Percentiles rank a stretch among this genome's conserved stretches.
These are phyloP conservation scores for Mugil cephalus DNA, from an alignment of 2,113 vertebrate species.

Conservation along the genomic window DNA sequence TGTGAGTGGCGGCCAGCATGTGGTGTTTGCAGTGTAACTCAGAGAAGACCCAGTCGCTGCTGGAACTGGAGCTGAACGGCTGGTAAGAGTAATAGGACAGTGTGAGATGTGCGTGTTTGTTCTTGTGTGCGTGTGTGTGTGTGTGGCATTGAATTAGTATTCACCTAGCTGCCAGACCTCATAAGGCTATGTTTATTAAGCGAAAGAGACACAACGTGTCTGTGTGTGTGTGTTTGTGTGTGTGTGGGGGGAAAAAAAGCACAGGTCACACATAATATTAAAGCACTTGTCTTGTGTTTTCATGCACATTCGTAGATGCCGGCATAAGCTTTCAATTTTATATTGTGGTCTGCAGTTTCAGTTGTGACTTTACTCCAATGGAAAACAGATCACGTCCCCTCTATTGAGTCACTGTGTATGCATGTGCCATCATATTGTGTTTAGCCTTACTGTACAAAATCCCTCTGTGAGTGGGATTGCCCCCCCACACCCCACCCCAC, in stretches of 20 bases:
- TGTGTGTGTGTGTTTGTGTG: no score
- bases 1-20: conserved; percentile 83
- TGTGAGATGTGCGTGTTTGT: conserved; percentile 29
- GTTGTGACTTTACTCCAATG: conserved; percentile 40
- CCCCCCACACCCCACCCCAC: conserved; percentile 3
- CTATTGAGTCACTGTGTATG: conserved; percentile 50
- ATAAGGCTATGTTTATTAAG: conserved; percentile 51
- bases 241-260: not conserved
- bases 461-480: conserved; percentile 60
- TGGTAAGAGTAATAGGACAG: conserved; percentile 84
- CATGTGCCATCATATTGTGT: conserved; percentile 43
- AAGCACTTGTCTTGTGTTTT: conserved; percentile 3
- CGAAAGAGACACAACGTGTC: conserved; percentile 5
- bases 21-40: conserved; percentile 98
- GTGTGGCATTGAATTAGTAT: conserved; percentile 44
- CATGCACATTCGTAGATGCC: conserved; percentile 1
- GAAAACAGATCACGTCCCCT: conserved; percentile 49
- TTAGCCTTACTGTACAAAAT: conserved; percentile 68
- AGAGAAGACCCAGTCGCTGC: conserved; percentile 94
- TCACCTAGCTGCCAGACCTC: conserved; percentile 30
- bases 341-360: conserved; percentile 22
- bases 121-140: conserved; percentile 6
- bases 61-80: conserved; percentile 93
- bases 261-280: not conserved
- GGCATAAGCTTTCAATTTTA: conserved; percentile 15